Conservation (phyloP, 2,797 vertebrate genomes). For the Sternotherus odoratus region DNA sequence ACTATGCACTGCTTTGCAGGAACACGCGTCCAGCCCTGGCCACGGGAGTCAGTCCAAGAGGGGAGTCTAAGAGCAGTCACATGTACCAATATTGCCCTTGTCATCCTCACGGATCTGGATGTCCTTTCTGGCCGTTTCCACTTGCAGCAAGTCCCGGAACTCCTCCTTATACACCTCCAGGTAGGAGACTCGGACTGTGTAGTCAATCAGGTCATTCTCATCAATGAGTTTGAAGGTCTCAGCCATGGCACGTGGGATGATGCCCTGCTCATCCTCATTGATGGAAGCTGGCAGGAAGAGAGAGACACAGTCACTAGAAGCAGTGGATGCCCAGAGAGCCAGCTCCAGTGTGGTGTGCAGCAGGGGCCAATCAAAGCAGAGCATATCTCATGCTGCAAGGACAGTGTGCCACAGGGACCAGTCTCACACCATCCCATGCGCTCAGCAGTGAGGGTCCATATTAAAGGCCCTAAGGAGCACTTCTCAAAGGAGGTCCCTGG, state of each 20-base stretch:
- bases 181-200: constrained; percentile 93
- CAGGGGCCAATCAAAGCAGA: neutral
- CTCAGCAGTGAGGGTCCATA: fast-evolving
- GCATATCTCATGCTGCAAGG: fast-evolving
- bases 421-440: neutral
- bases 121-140: constrained; percentile 95
- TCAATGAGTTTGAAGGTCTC: constrained; percentile 96
- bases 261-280: constrained; percentile 94
- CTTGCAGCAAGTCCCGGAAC: constrained; percentile 94
- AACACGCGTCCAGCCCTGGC: neutral
- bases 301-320: fast-evolving
- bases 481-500: neutral
- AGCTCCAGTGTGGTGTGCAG: fast-evolving
- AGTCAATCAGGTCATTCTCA: constrained; percentile 94
- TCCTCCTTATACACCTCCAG: constrained; percentile 98
- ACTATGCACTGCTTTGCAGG: neutral
- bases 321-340: fast-evolving
- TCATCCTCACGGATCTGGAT: constrained; percentile 96
- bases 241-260: constrained; percentile 94
- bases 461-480: neutral
- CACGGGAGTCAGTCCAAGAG: fast-evolving
- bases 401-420: neutral
- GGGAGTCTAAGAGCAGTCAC: fast-evolving
- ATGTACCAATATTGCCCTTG: constrained; percentile 92
- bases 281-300: constrained; percentile 87